Base-by-base conservation (phyloP, 2,888 invertebrate genomes). In the Poecilobothrus nobilitatus region DNA sequence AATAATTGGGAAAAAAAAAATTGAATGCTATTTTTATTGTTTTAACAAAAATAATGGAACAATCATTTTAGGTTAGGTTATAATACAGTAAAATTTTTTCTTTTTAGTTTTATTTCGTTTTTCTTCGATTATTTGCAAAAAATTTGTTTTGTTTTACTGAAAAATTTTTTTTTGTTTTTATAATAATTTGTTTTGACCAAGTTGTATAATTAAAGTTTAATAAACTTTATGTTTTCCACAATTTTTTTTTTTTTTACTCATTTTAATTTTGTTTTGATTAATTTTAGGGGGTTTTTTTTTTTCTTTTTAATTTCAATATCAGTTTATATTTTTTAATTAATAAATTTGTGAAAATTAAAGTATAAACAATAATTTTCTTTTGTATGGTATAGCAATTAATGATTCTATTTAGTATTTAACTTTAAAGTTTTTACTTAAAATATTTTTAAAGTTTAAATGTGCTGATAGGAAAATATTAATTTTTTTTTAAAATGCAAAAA, bases 131-230 rank as follows among this genome's bases (percentile, higher is more conserved):
- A 53, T 53, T 53, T 53, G 53, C 53, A 53, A 53, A 53, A 53
- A 12, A 15, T 18, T 53, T 53, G 7, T 41, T 41, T 41, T 41
- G 2, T 15, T 27, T 53, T n/a, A 18, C 18, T 53, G n/a, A n/a
- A n/a, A n/a, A n/a, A 53, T 12, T 53, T 53, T 18, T 18, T 53
- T 53, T 53, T 53, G 2, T n/a, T 6, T 53, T 53, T 53, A n/a
- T n/a, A n/a, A n/a, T n/a, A 53, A 53, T 53, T n/a, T 53, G 53
- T 53, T 15, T 53, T 53, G 53, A 53, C 53, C 53, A 53, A 53
- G 53, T 53, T 53, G n/a, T n/a, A 53, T 53, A 53, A 53, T 53
- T 53, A 53, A 53, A 53, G 53, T 53, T 53, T 53, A 53, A 53
- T 53, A 53, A 53, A 53, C 53, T 53, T 53, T 53, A 53, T 18